phyloP scores from a whole-genome alignment of 2,113 vertebrate species.

The Sebastes schlegelii region DNA sequence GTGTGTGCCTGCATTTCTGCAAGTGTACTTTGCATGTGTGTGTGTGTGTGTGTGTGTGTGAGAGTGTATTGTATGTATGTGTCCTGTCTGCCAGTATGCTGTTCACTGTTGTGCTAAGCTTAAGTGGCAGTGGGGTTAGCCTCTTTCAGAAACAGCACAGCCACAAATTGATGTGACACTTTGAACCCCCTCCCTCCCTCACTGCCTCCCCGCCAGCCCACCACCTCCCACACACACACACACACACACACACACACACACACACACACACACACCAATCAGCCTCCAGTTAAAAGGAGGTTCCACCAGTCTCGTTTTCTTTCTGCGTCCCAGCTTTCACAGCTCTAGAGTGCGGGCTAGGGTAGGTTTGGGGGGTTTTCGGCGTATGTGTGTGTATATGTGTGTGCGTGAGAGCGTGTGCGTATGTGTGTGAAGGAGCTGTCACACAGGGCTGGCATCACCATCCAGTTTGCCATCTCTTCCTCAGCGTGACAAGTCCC shows the following conservation, averaged over 20 bases:
- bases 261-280: constrained; percentile 32
- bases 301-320: constrained; percentile 74
- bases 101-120: constrained; percentile 70
- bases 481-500: constrained; percentile 81
- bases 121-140: constrained; percentile 83
- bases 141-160: constrained; percentile 81
- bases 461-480: constrained; percentile 79
- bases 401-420: constrained; percentile 54
- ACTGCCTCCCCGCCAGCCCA: constrained; percentile 36
- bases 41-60: constrained; percentile 29
- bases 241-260: constrained; percentile 36
- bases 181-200: constrained; percentile 67
- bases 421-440: constrained; percentile 76
- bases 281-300: constrained; percentile 71
- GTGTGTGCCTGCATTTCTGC: background rate
- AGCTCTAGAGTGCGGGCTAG: constrained; percentile 62
- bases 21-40: constrained; percentile 3
- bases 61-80: constrained; percentile 49
- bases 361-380: constrained; percentile 66
- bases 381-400: constrained; percentile 54
- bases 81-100: constrained; percentile 66
- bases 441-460: constrained; percentile 80
- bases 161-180: constrained; percentile 82
- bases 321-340: constrained; percentile 76
- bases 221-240: constrained; percentile 33